Evolutionary conservation across 2,797 vertebrate genomes (phyloP).

Genomic region (Phataginus tetradactyla): DNA sequence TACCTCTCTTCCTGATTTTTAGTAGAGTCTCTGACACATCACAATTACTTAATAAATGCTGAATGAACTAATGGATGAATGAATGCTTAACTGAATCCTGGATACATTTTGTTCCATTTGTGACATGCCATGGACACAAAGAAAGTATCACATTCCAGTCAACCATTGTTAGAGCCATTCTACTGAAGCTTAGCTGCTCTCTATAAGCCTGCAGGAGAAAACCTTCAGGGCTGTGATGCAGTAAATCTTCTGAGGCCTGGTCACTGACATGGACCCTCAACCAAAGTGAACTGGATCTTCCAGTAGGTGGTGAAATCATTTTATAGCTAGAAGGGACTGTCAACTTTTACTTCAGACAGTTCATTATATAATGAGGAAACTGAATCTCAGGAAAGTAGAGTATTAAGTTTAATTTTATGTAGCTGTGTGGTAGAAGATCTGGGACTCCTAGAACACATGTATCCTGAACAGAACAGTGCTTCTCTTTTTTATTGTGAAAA

Average conservation of each 20-base stretch:
- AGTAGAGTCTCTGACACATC: neutral
- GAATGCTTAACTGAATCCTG: neutral
- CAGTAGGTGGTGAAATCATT: neutral
- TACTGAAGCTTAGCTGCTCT: neutral
- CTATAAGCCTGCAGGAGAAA: neutral
- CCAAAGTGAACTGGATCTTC: neutral
- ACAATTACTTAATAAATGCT: neutral
- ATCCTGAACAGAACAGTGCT: neutral
- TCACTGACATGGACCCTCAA: neutral
- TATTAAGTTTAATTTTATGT: neutral
- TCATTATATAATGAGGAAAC: neutral
- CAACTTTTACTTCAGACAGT: neutral
- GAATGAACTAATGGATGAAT: neutral
- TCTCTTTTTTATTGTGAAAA: neutral
- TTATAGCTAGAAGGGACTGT: neutral
- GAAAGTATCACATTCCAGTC: neutral
- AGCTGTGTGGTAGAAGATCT: neutral
- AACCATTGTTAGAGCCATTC: neutral
- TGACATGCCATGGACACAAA: neutral
- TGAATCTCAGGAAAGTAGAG: neutral
- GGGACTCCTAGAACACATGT: neutral
- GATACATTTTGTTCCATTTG: neutral
- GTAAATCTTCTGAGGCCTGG: neutral
- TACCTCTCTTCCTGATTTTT: neutral
- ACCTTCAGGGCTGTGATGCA: neutral